Percentiles rank a stretch among this genome's conserved stretches.
These are phyloP conservation scores for Volucella inanis DNA, from an alignment of 2,888 invertebrate genomes.

Conservation along the genomic window DNA sequence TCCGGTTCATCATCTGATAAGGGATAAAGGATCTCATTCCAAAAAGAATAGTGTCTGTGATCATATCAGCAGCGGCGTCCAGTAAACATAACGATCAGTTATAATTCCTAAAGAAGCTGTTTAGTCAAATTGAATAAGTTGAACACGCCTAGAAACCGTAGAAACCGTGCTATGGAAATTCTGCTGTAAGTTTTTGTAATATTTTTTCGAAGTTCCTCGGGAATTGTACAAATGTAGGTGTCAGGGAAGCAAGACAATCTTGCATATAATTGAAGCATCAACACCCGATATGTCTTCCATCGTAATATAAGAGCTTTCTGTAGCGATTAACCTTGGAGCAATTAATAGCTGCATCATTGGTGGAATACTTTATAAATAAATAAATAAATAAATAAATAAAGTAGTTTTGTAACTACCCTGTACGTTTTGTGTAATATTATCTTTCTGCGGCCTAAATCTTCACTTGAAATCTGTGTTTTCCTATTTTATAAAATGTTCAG, in stretches of 20 bases:
- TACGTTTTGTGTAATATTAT: not conserved
- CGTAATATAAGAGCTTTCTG: not conserved
- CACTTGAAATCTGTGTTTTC: too few relatives aligned
- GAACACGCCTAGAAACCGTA: not conserved
- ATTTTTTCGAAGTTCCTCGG: constrained; percentile 1
- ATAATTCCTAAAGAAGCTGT: too few relatives aligned
- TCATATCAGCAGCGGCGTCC: too few relatives aligned
- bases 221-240: not conserved
- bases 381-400: not conserved
- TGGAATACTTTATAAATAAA: constrained; percentile 9
- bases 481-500: too few relatives aligned
- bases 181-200: not conserved
- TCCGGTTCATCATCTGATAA: too few relatives aligned
- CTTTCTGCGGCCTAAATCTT: too few relatives aligned
- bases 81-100: too few relatives aligned
- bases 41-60: too few relatives aligned
- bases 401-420: not conserved
- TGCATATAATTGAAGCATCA: not conserved
- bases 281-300: not conserved
- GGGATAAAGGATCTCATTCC: too few relatives aligned
- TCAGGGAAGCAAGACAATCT: constrained; percentile 3
- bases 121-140: too few relatives aligned
- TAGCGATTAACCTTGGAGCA: not conserved
- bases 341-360: constrained; percentile 1
- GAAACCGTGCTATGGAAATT: not conserved